A percentile compares a stretch with the other conserved stretches of the same genome.
These are phyloP conservation scores for Psilopogon haemacephalus DNA, from an alignment of 2,113 vertebrate species.

Conservation along the genomic window DNA sequence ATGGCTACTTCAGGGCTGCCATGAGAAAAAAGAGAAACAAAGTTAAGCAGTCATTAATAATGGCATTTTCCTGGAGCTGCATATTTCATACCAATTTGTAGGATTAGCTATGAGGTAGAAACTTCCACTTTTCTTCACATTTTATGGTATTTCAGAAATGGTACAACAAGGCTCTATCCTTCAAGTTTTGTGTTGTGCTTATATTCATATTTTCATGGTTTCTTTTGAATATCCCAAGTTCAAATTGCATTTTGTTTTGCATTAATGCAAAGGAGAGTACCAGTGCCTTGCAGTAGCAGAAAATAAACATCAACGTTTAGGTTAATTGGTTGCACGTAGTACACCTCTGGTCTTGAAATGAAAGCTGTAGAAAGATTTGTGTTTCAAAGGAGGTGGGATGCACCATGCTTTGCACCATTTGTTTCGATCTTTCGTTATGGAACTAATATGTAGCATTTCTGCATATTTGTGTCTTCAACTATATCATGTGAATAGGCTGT, in stretches of 20 bases:
- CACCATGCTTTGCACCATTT: not conserved
- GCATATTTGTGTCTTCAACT: not conserved
- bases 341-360: not conserved
- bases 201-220: not conserved
- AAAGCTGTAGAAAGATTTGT: not conserved
- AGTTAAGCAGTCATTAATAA: not conserved
- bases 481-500: not conserved
- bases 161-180: not conserved
- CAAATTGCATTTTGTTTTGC: not conserved
- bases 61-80: not conserved
- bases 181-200: not conserved
- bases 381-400: not conserved
- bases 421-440: not conserved
- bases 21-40: not conserved
- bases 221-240: not conserved
- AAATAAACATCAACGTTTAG: not conserved
- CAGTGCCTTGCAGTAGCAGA: not conserved
- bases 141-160: not conserved
- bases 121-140: accelerated
- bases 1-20: not conserved
- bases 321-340: not conserved
- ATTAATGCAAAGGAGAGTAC: not conserved
- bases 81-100: not conserved
- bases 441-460: not conserved
- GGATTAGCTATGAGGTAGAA: not conserved